Percentiles rank a stretch among this genome's conserved stretches.
Conservation (phyloP, 2,113 vertebrate species). For the Corvus cornix region DNA sequence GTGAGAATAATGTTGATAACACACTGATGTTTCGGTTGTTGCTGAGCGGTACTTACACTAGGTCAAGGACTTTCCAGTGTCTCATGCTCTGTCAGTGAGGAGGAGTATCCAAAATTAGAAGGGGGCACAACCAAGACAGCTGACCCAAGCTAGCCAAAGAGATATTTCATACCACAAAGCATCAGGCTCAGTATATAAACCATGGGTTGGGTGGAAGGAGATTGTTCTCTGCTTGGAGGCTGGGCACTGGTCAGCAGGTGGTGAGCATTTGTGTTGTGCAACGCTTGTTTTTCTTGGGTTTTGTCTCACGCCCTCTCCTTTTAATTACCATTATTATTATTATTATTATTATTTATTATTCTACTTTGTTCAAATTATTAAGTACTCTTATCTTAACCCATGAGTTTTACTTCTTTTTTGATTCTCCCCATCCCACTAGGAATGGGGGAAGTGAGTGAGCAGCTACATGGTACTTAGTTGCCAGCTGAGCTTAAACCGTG, state of each 20-base stretch:
- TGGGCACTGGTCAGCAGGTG: accelerated
- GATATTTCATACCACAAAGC: neutral
- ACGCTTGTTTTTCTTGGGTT: neutral
- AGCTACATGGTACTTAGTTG: neutral
- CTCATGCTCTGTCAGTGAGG: neutral
- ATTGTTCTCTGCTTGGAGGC: neutral
- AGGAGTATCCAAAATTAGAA: neutral
- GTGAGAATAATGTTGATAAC: neutral
- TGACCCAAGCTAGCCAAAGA: neutral
- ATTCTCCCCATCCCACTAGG: neutral
- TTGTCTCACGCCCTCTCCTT: neutral
- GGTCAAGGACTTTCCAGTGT: neutral
- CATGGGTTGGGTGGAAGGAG: neutral
- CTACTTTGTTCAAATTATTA: neutral
- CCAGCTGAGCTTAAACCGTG: too few relatives aligned
- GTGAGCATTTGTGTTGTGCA: neutral
- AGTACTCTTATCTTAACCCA: neutral
- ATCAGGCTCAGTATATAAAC: neutral
- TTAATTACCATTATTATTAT: too few relatives aligned
- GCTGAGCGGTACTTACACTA: neutral
- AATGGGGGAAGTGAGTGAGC: accelerated
- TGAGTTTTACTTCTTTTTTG: neutral
- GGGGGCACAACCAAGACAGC: neutral
- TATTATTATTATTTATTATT: too few relatives aligned
- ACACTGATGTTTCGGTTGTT: neutral